Evolutionary conservation across 2,888 invertebrate species (phyloP), one percentile per base, ranked within the genome.

Genomic region (Rutpela maculata): DNA sequence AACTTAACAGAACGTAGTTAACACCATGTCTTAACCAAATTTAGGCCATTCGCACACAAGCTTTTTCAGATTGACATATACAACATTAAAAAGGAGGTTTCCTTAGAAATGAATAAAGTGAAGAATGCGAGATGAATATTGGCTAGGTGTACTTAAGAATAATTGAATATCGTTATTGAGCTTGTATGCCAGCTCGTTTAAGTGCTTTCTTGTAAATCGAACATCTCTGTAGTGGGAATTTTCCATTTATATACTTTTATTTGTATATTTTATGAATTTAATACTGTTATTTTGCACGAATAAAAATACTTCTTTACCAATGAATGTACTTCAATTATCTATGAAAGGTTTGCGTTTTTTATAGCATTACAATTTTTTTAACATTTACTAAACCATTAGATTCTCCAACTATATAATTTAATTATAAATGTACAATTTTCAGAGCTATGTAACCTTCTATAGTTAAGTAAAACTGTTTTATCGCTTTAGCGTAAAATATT

Each of bases 121-220:
- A 50, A 12, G 50, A 50, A 50, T 50, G n/a, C n/a, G 50, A 50
- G 50, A 50, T 50, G 50, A n/a, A 50, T 50, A 50, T 50, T 50
- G 50, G 50, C n/a, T 50, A 50, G n/a, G 15, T 50, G 50, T 50
- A 50, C 50, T 50, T 50, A 6, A 17, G n/a, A n/a, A 50, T 50
- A 50, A 50, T 50, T 50, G 50, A 50, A 50, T 50, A 50, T 50
- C 50, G 50, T 6, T 15, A 50, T 50, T 50, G 50, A 12, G 50
- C 50, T n/a, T 50, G 50, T 50, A n/a, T n/a, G n/a, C n/a, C 50
- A n/a, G 50, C 50, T 50, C 50, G n/a, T 50, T 50, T 50, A n/a
- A 50, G 50, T 50, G 50, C 50, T 50, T 50, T 50, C 50, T 50
- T 50, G 50, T 50, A 50, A 50, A 50, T 50, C 12, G 50, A 50